A percentile compares a stretch with the other conserved stretches of the same genome.
phyloP scores from a whole-genome alignment of 1,140 invertebrate genomes.

The Delia radicum region DNA sequence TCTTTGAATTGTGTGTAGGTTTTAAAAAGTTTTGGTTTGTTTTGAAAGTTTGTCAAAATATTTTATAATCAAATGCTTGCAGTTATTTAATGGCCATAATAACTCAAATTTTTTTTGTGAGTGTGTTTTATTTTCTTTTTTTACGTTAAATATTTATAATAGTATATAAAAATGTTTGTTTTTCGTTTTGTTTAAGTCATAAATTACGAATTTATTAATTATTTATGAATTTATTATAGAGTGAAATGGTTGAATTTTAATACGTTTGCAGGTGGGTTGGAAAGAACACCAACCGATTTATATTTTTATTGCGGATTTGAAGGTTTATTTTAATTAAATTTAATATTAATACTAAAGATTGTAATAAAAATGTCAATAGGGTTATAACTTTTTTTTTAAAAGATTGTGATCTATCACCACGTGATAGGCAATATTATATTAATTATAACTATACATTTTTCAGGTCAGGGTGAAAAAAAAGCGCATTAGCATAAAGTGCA shows the following conservation, averaged over 20 bases:
- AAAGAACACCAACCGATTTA: not conserved
- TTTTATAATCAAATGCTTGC: constrained; percentile 9
- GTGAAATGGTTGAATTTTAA: not conserved
- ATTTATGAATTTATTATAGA: constrained; percentile 13
- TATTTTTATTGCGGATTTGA: not conserved
- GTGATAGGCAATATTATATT: no score
- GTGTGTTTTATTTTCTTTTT: not conserved
- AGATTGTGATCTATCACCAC: no score
- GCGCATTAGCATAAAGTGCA: no score
- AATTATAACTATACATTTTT: no score
- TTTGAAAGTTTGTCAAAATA: constrained; percentile 8
- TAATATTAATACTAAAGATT: no score
- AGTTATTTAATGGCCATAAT: constrained; percentile 19
- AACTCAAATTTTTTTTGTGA: not conserved
- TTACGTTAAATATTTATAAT: not conserved
- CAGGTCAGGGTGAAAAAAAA: no score
- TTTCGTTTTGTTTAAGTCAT: constrained; percentile 5
- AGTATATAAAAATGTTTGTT: constrained; percentile 5
- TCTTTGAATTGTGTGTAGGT: not conserved
- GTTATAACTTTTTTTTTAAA: no score
- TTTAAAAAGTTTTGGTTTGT: not conserved
- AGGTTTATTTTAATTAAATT: no score
- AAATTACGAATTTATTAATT: constrained; percentile 17
- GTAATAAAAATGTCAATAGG: no score
- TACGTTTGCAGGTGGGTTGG: not conserved